Conservation (phyloP, 2,888 invertebrate genomes). For the Thereva unica region DNA sequence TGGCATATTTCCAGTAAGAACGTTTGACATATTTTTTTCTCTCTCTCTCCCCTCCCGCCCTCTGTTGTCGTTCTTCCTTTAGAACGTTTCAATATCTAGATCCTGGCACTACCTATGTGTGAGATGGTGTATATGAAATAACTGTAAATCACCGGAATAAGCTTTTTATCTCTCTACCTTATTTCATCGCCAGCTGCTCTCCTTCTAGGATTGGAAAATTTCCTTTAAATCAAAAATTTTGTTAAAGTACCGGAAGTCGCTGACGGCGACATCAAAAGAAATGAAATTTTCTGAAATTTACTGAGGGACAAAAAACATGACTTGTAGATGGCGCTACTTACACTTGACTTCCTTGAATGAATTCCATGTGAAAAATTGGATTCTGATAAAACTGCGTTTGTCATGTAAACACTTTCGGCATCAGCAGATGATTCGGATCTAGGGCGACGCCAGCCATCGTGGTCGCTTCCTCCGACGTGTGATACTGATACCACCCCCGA, state of each 20-base stretch:
- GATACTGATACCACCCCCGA: conserved; percentile 53
- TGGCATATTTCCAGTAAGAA: too few relatives aligned
- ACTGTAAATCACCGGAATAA: conserved; percentile 28
- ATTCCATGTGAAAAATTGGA: conserved; percentile 54
- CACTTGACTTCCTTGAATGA: conserved; percentile 58
- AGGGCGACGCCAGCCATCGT: conserved; percentile 71
- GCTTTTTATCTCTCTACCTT: conserved; percentile 23
- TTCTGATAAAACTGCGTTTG: conserved; percentile 56
- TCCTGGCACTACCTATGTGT: background rate
- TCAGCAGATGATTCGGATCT: conserved; percentile 81
- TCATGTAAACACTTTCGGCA: conserved; percentile 71
- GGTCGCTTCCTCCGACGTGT: conserved; percentile 61
- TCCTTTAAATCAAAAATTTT: too few relatives aligned
- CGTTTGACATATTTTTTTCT: too few relatives aligned
- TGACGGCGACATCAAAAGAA: conserved; percentile 7
- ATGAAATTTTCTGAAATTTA: conserved; percentile 11
- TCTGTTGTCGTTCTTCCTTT: background rate
- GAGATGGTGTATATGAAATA: conserved; percentile 26
- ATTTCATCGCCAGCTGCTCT: background rate
- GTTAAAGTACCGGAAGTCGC: too few relatives aligned
- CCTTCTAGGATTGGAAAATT: background rate
- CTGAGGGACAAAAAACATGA: conserved; percentile 4
- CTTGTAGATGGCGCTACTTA: conserved; percentile 47
- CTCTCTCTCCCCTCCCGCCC: too few relatives aligned
- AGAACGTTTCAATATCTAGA: conserved; percentile 5